Evolutionary conservation across 2,888 invertebrate species (phyloP).

Genomic region (Ditylenchus weischeri): DNA sequence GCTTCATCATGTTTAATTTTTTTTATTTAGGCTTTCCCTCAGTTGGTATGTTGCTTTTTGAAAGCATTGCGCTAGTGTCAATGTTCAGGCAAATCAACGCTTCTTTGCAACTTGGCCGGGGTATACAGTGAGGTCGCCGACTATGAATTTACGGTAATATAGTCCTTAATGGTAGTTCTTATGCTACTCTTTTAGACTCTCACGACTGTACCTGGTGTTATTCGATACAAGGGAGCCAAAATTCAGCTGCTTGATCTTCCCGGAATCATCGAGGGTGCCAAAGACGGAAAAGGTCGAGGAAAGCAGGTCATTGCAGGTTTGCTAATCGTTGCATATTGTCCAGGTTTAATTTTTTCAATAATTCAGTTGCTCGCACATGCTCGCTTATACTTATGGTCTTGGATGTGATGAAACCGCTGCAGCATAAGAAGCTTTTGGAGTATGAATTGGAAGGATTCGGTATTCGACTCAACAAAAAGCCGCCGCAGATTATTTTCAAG

Average conservation of each 20-base stretch:
- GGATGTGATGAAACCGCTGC: slow-evolving; percentile 92
- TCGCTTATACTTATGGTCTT: slow-evolving; percentile 91
- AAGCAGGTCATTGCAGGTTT: slow-evolving; percentile 71
- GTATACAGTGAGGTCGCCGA: slow-evolving; percentile 82
- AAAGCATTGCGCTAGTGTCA: too few species aligned
- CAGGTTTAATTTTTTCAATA: background rate
- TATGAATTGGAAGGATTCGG: slow-evolving; percentile 99
- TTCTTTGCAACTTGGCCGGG: slow-evolving; percentile 93
- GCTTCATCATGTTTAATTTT: too few species aligned
- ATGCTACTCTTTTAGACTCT: background rate
- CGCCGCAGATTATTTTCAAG: slow-evolving; percentile 91
- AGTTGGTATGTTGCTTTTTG: slow-evolving; percentile 59
- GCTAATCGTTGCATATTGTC: background rate
- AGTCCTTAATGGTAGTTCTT: slow-evolving; percentile 72
- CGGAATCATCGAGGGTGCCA: slow-evolving; percentile 99
- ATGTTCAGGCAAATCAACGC: slow-evolving; percentile 80
- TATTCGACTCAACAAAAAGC: slow-evolving; percentile 84
- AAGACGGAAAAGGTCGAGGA: slow-evolving; percentile 79
- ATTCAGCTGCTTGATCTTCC: slow-evolving; percentile 95
- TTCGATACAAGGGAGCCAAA: slow-evolving; percentile 84
- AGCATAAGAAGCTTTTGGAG: slow-evolving; percentile 91
- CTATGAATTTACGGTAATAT: slow-evolving; percentile 72
- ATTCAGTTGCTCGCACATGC: slow-evolving; percentile 86
- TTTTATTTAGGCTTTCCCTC: slow-evolving; percentile 81
- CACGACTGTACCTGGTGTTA: slow-evolving; percentile 80